Percentiles rank a stretch among this genome's conserved stretches.
Conservation (phyloP, 2,888 invertebrate genomes). For the Xestoiulus laeticollis region DNA sequence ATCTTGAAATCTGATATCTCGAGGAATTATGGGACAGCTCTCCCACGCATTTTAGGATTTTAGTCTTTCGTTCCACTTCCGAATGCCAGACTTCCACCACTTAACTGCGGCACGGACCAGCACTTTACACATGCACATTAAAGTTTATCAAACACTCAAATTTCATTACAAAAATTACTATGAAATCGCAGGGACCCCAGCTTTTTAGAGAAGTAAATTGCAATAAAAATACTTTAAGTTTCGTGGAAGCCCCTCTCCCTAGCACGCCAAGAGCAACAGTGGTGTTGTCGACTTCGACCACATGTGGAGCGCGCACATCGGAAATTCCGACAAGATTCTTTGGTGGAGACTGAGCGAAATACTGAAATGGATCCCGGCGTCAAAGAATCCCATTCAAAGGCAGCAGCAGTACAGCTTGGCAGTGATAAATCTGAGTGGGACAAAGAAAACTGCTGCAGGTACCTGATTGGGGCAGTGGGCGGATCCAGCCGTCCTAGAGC, state of each 20-base stretch:
- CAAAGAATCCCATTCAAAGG: slow-evolving; percentile 12
- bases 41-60: neutral
- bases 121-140: neutral
- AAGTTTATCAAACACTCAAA: neutral
- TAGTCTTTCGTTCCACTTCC: neutral
- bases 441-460: neutral
- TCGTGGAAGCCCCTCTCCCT: neutral
- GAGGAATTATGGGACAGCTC: neutral
- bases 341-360: slow-evolving; percentile 24
- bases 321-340: slow-evolving; percentile 34
- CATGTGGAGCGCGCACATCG: slow-evolving; percentile 1
- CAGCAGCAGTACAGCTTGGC: neutral
- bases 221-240: neutral
- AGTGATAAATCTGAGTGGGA: neutral
- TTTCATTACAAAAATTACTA: neutral
- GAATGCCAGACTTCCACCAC: neutral
- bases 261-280: neutral
- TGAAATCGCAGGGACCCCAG: neutral
- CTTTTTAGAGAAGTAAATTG: neutral
- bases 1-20: neutral
- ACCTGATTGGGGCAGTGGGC: neutral
- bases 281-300: neutral
- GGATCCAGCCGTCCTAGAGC: neutral
- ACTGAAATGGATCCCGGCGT: slow-evolving; percentile 7
- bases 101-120: slow-evolving; percentile 1